Evolutionary conservation across 2,888 invertebrate genomes (phyloP).

Genomic region (Ditula angustiorana): DNA sequence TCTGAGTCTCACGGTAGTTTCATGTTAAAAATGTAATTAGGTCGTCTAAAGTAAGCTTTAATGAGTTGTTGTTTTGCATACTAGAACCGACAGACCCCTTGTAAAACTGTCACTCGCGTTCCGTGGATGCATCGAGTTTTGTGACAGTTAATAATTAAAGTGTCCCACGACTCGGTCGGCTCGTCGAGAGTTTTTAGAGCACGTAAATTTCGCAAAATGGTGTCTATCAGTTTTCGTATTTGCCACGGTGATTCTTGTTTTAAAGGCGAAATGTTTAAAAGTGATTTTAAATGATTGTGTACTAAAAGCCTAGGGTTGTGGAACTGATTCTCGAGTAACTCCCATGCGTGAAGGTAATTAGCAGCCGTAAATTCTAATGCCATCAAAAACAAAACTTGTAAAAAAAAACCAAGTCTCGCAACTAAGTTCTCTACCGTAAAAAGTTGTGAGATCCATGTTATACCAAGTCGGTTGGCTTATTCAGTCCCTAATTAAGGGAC

Average conservation of each 20-base stretch:
- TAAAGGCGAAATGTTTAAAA: slow-evolving; percentile 37
- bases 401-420: too few relatives aligned
- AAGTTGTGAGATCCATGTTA: too few relatives aligned
- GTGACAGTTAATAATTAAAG: slow-evolving; percentile 38
- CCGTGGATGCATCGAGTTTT: slow-evolving; percentile 38
- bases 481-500: too few relatives aligned
- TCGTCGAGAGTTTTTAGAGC: slow-evolving; percentile 41
- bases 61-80: not conserved
- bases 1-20: too few relatives aligned
- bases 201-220: slow-evolving; percentile 41
- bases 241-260: slow-evolving; percentile 38
- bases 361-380: slow-evolving; percentile 42
- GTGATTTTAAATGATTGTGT: slow-evolving; percentile 43
- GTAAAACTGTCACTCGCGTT: slow-evolving; percentile 42
- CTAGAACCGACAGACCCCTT: slow-evolving; percentile 14
- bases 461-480: too few relatives aligned
- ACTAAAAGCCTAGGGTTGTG: slow-evolving; percentile 41
- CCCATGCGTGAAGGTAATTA: slow-evolving; percentile 45
- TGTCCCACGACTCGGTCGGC: slow-evolving; percentile 40
- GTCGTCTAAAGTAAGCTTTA: slow-evolving; percentile 25
- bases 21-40: slow-evolving; percentile 28
- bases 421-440: too few relatives aligned
- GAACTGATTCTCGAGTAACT: slow-evolving; percentile 36
- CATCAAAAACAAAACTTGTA: too few relatives aligned
- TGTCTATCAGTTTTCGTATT: slow-evolving; percentile 42